Evolutionary conservation across 2,797 vertebrate species (phyloP).

Genomic region (Sylvia borin): DNA sequence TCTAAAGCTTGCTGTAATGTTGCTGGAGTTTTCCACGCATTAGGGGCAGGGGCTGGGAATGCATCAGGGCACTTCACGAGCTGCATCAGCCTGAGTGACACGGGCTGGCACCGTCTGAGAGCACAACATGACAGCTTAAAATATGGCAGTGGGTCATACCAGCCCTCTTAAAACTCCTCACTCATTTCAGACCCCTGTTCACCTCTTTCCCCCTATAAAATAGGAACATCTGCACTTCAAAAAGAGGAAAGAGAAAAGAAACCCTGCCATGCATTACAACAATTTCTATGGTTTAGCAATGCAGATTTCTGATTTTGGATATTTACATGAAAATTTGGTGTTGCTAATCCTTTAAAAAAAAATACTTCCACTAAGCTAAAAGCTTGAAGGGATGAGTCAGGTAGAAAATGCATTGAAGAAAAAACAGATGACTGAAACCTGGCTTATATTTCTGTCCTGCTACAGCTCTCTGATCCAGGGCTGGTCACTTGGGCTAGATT

Average conservation of each 20-base stretch:
- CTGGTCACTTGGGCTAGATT: neutral
- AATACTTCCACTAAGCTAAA: neutral
- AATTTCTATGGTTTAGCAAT: neutral
- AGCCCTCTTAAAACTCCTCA: neutral
- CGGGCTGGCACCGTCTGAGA: neutral
- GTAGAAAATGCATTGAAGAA: neutral
- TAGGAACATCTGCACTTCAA: accelerated
- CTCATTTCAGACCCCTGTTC: neutral
- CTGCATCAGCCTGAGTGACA: neutral
- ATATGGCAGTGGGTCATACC: neutral
- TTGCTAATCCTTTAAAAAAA: neutral
- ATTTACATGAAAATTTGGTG: neutral
- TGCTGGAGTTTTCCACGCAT: neutral
- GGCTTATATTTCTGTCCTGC: neutral
- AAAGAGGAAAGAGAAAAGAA: neutral
- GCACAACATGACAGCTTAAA: neutral
- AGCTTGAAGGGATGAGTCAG: neutral
- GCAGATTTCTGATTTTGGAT: neutral
- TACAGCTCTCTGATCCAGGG: neutral
- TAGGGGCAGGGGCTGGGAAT: neutral
- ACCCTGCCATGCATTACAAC: neutral
- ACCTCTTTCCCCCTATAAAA: neutral
- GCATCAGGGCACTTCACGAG: neutral
- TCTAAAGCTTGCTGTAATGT: neutral
- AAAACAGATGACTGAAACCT: neutral